These are phyloP conservation scores for Tetragonisca angustula DNA, from an alignment of 2,888 invertebrate species.

Conservation along the genomic window DNA sequence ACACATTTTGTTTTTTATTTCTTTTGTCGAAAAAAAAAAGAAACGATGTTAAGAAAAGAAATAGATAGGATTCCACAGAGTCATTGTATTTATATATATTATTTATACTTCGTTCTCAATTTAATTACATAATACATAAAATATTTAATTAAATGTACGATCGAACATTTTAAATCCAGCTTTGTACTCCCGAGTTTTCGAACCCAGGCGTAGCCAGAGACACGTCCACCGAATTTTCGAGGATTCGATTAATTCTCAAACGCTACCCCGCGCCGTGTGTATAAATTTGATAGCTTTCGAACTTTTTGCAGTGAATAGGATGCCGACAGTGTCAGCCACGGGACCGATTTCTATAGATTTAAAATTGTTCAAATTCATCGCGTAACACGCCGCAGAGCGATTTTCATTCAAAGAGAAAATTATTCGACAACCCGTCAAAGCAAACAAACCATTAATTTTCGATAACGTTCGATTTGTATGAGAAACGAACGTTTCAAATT, in stretches of 20 bases:
- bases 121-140: no score
- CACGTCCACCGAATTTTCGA: no score
- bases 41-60: not conserved
- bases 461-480: not conserved
- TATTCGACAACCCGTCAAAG: not conserved
- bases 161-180: no score
- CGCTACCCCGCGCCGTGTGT: no score
- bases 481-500: not conserved
- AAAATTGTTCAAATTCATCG: not conserved
- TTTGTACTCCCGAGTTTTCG: no score
- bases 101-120: no score
- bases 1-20: not conserved
- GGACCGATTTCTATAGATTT: not conserved
- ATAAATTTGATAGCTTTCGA: not conserved
- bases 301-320: no score
- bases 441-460: constrained; percentile 19
- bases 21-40: not conserved
- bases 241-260: no score
- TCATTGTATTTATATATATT: not conserved
- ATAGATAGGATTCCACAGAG: not conserved
- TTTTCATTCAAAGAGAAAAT: not conserved
- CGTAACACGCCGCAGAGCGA: no score
- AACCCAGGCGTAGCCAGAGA: no score
- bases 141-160: no score
- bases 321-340: no score